Percentiles rank a stretch among this genome's conserved stretches.
These are phyloP conservation scores for Ellobius talpinus DNA, from an alignment of 2,113 vertebrate genomes.

Conservation along the genomic window DNA sequence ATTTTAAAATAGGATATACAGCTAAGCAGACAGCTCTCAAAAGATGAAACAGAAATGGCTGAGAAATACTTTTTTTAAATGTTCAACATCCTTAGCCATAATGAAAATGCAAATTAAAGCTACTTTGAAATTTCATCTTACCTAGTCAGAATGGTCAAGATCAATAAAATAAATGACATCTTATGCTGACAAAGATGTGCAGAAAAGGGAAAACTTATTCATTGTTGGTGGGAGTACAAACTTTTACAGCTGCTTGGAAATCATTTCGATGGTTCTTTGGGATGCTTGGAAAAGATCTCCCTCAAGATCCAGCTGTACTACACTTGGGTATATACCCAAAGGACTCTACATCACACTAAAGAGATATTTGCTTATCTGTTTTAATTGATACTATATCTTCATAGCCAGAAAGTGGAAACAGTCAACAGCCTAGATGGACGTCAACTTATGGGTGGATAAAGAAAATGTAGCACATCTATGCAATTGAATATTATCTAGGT, in stretches of 20 bases:
- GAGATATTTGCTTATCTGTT: not conserved
- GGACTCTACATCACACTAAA: not conserved
- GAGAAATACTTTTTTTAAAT: not conserved
- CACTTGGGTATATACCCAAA: not conserved
- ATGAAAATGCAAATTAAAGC: not conserved
- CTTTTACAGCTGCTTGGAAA: not conserved
- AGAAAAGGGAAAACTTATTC: not conserved
- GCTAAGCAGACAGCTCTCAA: not conserved
- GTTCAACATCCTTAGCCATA: not conserved
- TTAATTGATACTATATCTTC: not conserved
- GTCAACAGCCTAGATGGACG: no score
- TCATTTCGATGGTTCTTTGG: not conserved
- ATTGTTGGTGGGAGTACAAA: not conserved
- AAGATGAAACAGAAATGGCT: not conserved
- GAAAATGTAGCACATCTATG: not conserved
- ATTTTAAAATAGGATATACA: not conserved
- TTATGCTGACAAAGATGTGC: not conserved
- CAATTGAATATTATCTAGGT: not conserved
- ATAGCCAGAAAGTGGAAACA: not conserved
- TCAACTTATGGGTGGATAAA: not conserved
- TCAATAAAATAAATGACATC: not conserved
- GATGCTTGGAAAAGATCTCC: not conserved
- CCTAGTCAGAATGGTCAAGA: not conserved
- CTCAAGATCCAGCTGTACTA: not conserved
- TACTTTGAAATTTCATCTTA: not conserved